These are phyloP conservation scores for Phalacrocorax carbo DNA, from an alignment of 2,113 vertebrate genomes.

Conservation along the genomic window DNA sequence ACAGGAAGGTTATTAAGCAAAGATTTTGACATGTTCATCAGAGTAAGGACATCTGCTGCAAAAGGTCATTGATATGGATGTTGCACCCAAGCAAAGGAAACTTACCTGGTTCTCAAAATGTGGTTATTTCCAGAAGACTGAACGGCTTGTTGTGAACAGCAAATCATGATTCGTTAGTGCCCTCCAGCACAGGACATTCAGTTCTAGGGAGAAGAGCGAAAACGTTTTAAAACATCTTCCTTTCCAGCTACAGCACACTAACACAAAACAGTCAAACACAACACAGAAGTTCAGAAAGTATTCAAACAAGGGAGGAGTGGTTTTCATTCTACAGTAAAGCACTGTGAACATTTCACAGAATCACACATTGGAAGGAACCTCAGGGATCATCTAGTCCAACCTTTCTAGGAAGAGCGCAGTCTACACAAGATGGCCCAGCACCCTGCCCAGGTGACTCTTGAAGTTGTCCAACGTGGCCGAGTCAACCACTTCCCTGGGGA, in stretches of 20 bases:
- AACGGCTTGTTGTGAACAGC: background rate
- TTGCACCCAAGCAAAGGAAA: background rate
- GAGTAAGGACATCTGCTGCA: background rate
- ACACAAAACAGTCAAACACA: background rate
- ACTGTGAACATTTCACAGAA: background rate
- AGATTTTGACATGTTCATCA: background rate
- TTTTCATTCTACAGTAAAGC: background rate
- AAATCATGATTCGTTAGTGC: background rate
- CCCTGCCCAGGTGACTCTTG: too few relatives aligned
- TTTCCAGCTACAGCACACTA: background rate
- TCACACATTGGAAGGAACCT: too few relatives aligned
- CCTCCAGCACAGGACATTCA: background rate
- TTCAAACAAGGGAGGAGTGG: background rate
- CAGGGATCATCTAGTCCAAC: too few relatives aligned
- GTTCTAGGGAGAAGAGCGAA: background rate
- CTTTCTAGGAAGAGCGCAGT: too few relatives aligned
- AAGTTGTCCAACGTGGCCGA: too few relatives aligned
- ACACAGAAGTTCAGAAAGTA: background rate
- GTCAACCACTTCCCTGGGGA: too few relatives aligned
- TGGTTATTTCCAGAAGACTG: background rate
- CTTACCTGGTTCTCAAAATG: background rate
- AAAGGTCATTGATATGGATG: background rate
- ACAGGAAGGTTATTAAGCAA: background rate
- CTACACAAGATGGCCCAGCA: too few relatives aligned
- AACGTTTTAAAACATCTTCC: background rate